phyloP scores from a whole-genome alignment of 2,113 vertebrate genomes.

The Oncorhynchus mykiss region DNA sequence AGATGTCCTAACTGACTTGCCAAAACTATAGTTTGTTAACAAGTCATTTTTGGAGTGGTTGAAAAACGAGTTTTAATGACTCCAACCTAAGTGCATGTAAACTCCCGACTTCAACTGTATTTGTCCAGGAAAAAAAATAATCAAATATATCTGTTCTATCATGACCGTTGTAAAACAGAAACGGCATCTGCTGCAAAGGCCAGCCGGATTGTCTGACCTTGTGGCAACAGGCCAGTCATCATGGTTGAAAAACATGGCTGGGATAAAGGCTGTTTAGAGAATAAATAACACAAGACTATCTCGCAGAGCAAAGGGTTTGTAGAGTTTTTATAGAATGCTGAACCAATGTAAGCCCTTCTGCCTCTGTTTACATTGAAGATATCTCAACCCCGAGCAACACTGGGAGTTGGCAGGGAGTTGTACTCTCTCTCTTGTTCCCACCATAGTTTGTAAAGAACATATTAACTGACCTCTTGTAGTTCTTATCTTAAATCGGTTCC shows the following conservation, averaged over 20 bases:
- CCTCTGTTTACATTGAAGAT: conserved; percentile 39
- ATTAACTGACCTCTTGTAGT: conserved; percentile 25
- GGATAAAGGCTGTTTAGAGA: conserved; percentile 1
- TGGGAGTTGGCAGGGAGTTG: conserved; percentile 25
- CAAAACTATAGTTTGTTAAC: no score
- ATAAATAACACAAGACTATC: background rate
- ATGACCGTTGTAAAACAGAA: background rate
- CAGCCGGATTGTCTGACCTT: no score
- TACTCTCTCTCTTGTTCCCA: conserved; percentile 39
- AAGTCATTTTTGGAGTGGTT: no score
- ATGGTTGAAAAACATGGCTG: background rate
- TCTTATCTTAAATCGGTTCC: conserved; percentile 36
- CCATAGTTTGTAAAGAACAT: conserved; percentile 22
- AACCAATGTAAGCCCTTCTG: background rate
- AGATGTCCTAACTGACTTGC: no score
- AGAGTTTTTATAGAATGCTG: background rate
- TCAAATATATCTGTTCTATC: no score
- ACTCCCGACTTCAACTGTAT: no score
- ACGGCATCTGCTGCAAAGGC: no score
- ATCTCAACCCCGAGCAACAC: conserved; percentile 8
- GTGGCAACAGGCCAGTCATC: no score
- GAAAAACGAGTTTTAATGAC: no score
- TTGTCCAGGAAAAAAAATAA: no score
- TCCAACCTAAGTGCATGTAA: no score
- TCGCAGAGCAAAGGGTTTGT: conserved; percentile 1